These are phyloP conservation scores for Elgonia sp. DNA, from an alignment of 2,888 invertebrate genomes.

Conservation along the genomic window DNA sequence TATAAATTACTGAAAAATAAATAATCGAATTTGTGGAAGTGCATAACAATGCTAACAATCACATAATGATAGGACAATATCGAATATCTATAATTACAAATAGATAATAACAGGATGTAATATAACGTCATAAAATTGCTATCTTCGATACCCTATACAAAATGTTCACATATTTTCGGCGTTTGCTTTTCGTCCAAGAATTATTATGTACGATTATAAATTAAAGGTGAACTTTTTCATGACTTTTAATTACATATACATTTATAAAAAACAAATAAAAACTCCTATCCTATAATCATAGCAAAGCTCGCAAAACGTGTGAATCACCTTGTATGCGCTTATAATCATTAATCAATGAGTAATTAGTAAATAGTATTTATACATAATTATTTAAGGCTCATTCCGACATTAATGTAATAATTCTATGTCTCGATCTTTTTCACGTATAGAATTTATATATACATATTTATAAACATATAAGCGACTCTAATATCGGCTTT, in stretches of 20 bases:
- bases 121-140: constrained; percentile 31
- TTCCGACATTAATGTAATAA: constrained; percentile 28
- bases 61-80: constrained; percentile 36
- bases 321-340: constrained; percentile 8
- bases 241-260: not conserved
- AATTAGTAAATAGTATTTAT: constrained; percentile 24
- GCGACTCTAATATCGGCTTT: constrained; percentile 21
- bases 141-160: constrained; percentile 4
- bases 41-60: constrained; percentile 39
- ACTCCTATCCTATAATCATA: not conserved
- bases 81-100: constrained; percentile 44
- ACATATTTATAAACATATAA: constrained; percentile 30
- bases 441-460: not conserved
- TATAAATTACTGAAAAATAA: constrained; percentile 36
- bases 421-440: not conserved
- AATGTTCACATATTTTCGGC: constrained; percentile 27
- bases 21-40: constrained; percentile 21
- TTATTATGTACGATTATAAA: not conserved
- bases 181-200: not conserved
- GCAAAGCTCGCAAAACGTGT: not conserved
- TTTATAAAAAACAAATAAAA: not conserved
- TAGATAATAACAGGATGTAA: constrained; percentile 46
- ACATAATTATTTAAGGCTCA: constrained; percentile 22
- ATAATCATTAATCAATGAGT: constrained; percentile 5
- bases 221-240: not conserved